A percentile compares a stretch with the other conserved stretches of the same genome.
phyloP scores from a whole-genome alignment of 2,888 invertebrate genomes.

The Allacma fusca region DNA sequence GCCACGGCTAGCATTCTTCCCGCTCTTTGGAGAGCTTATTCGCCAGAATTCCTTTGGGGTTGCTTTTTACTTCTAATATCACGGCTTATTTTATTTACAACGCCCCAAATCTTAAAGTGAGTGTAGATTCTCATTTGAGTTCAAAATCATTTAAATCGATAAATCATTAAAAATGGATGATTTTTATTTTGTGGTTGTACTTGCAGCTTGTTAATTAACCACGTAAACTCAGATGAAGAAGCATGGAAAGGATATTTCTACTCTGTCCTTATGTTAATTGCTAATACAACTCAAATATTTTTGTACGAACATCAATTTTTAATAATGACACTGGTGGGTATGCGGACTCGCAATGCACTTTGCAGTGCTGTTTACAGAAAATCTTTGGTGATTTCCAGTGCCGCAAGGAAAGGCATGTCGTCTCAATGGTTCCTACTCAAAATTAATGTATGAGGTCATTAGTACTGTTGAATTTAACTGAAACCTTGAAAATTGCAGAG shows the following conservation, averaged over 20 bases:
- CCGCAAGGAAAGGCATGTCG: slow-evolving; percentile 50
- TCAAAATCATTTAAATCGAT: background rate
- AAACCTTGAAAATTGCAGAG: slow-evolving; percentile 39
- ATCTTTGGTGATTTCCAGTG: slow-evolving; percentile 61
- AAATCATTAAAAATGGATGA: background rate
- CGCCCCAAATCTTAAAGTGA: slow-evolving; percentile 88
- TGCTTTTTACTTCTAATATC: slow-evolving; percentile 79
- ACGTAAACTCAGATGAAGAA: slow-evolving; percentile 63
- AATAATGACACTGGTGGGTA: slow-evolving; percentile 68
- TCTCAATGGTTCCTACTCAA: background rate
- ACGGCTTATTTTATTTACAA: slow-evolving; percentile 86
- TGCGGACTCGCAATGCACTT: slow-evolving; percentile 68
- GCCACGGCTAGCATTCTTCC: slow-evolving; percentile 84
- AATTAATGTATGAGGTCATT: background rate
- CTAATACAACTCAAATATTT: slow-evolving; percentile 67
- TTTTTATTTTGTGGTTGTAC: slow-evolving; percentile 30
- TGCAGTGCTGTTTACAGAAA: slow-evolving; percentile 70
- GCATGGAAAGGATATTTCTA: slow-evolving; percentile 71
- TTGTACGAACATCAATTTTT: slow-evolving; percentile 70
- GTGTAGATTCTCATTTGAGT: background rate
- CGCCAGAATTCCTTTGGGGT: slow-evolving; percentile 85
- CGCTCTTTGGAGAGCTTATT: slow-evolving; percentile 83
- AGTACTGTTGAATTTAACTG: too few species aligned
- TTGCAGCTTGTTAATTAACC: slow-evolving; percentile 63
- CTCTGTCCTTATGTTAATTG: slow-evolving; percentile 67